Evolutionary conservation across 1,140 invertebrate species (phyloP).

Genomic region (Sinella curviseta): DNA sequence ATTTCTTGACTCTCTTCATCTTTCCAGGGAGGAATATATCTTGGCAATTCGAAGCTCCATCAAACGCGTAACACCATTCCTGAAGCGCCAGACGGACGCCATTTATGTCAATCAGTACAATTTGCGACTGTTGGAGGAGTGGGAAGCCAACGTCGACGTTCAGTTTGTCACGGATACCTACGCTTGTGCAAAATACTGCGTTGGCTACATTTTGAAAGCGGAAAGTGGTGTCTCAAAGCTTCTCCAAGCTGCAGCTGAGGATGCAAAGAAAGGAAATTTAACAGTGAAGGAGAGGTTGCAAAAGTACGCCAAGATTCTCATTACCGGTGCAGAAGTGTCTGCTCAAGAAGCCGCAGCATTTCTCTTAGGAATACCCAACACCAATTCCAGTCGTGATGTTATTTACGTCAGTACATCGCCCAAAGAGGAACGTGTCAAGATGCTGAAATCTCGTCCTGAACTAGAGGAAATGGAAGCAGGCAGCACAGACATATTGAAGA

Average conservation of each 20-base stretch:
- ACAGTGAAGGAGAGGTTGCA: slow-evolving; percentile 46
- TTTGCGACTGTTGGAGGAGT: slow-evolving; percentile 46
- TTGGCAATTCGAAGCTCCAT: slow-evolving; percentile 3
- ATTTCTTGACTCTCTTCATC: no score
- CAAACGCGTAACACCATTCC: slow-evolving; percentile 23
- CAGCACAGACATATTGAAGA: slow-evolving; percentile 9
- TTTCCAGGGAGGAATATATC: no score
- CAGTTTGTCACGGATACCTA: slow-evolving; percentile 51
- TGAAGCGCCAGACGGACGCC: slow-evolving; percentile 43
- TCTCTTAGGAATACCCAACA: slow-evolving; percentile 44
- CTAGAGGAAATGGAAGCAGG: slow-evolving; percentile 6
- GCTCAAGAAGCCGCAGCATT: slow-evolving; percentile 51
- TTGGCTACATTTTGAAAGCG: slow-evolving; percentile 44
- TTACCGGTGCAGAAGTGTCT: slow-evolving; percentile 50
- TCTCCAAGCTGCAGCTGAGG: slow-evolving; percentile 34
- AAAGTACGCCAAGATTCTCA: slow-evolving; percentile 49
- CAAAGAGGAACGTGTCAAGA: slow-evolving; percentile 26
- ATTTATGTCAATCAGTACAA: slow-evolving; percentile 51
- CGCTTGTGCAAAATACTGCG: slow-evolving; percentile 48
- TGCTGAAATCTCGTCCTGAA: slow-evolving; percentile 29
- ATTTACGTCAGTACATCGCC: slow-evolving; percentile 38
- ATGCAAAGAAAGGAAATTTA: not conserved
- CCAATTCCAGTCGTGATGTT: slow-evolving; percentile 35
- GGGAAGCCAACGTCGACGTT: slow-evolving; percentile 52
- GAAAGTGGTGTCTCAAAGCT: slow-evolving; percentile 38